Base-by-base conservation (phyloP, 2,113 vertebrate genomes). In the Prolemur simus region DNA sequence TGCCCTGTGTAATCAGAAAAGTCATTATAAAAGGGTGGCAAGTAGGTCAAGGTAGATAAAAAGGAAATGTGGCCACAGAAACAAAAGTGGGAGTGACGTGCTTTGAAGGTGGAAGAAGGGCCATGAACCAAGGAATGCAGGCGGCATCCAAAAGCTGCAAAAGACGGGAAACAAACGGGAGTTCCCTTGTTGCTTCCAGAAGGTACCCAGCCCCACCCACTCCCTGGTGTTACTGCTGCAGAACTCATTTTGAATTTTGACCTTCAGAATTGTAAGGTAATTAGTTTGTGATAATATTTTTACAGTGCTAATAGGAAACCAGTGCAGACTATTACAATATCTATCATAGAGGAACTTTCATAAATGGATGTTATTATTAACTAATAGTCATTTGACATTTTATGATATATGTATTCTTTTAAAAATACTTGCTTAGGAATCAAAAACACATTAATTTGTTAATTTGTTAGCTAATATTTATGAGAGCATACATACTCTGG, bases 121-220 rank as follows among this genome's bases (percentile, higher is more conserved):
- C 5, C 6, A 6, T 11, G 2, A 86, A 29, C 12, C 8, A 76
- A 45, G 34, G 8, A 63, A 39, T 10, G 11, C 17, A 49, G 27
- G 0, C 0, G 0, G 1, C 15, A 34, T 14, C 8, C 0, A 17
- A 60, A 74, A 84, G 11, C 10, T 42, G 7, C n/a, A 63, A 68
- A 83, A 69, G 1, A 1, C 1, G 54, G 1, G 8, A 84, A 49
- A 87, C 2, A 2, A 11, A 8, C 14, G n/a, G n/a, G n/a, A n/a
- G 34, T 1, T 58, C 7, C 29, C 29, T 21, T 7, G 12, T 20
- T 86, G 8, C 5, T 23, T 60, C 5, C 21, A 86, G 27, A 47
- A 42, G 32, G 3, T 56, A 54, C 5, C 4, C 3, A 20, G 2
- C 52, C 9, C 14, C 66, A 13, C 18, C 1, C 4, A 56, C 58